Evolutionary conservation across 1,140 invertebrate species (phyloP).

Genomic region (Neodiprion virginianus): DNA sequence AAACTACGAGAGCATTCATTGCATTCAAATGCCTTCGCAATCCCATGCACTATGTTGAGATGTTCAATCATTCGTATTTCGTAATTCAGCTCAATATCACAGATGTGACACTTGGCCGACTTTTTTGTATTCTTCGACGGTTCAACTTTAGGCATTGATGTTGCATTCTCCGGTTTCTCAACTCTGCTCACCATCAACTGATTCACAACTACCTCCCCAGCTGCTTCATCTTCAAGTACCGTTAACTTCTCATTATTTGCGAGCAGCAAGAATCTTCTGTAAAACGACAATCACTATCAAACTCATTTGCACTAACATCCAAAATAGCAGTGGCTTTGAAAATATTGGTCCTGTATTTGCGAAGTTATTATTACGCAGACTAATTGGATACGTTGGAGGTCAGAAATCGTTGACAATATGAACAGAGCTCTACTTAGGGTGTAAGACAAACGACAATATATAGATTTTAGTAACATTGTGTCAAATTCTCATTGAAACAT

Average conservation of each 20-base stretch:
- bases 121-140: neutral
- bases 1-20: constrained; percentile 21
- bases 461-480: too few species aligned
- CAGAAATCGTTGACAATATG: too few species aligned
- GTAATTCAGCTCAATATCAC: constrained; percentile 1
- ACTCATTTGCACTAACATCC: neutral
- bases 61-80: neutral
- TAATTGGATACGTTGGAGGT: too few species aligned
- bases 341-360: too few species aligned
- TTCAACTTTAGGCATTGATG: neutral
- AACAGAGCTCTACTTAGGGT: too few species aligned
- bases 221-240: neutral
- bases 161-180: neutral
- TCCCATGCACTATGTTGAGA: neutral
- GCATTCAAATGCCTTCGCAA: constrained; percentile 14
- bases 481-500: too few species aligned
- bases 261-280: neutral
- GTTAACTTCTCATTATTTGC: neutral
- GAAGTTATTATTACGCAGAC: too few species aligned
- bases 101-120: neutral
- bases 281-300: neutral
- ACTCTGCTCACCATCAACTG: too few species aligned
- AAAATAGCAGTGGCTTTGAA: too few species aligned
- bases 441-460: too few species aligned
- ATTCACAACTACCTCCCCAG: neutral